Conservation (phyloP, 2,888 invertebrate genomes). For the Synergus japonicus region DNA sequence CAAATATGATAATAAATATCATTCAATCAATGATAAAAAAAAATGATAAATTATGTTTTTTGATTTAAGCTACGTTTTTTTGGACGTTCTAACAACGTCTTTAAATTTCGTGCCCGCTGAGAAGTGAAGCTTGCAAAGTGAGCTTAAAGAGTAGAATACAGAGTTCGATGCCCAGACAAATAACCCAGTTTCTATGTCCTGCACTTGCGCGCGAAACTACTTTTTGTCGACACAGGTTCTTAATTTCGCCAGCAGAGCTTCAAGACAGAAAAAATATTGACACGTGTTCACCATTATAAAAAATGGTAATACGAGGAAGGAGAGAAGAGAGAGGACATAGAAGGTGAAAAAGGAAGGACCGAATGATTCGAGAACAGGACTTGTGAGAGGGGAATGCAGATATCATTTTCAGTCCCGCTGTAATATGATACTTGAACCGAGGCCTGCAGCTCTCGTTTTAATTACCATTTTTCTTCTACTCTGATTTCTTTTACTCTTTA, state of each 20-base stretch:
- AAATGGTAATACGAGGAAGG: constrained; percentile 18
- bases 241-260: constrained; percentile 6
- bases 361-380: constrained; percentile 38
- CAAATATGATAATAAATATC: too few species aligned
- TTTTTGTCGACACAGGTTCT: constrained; percentile 3
- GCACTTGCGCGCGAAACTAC: not conserved
- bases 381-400: constrained; percentile 58
- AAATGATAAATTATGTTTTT: too few species aligned
- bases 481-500: constrained; percentile 62
- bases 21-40: too few species aligned
- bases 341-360: constrained; percentile 30
- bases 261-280: not conserved
- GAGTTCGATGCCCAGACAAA: constrained; percentile 3
- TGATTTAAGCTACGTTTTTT: too few species aligned
- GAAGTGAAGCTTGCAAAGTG: too few species aligned
- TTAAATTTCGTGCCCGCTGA: too few species aligned
- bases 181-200: not conserved
- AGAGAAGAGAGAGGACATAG: constrained; percentile 44
- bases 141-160: not conserved
- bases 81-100: too few species aligned
- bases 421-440: constrained; percentile 67
- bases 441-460: constrained; percentile 68
- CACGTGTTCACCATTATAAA: constrained; percentile 19
- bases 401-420: constrained; percentile 70
- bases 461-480: constrained; percentile 71